A percentile compares a stretch with the other conserved stretches of the same genome.
These are phyloP conservation scores for Podarcis lilfordi DNA, from an alignment of 2,797 vertebrate genomes.

Conservation along the genomic window DNA sequence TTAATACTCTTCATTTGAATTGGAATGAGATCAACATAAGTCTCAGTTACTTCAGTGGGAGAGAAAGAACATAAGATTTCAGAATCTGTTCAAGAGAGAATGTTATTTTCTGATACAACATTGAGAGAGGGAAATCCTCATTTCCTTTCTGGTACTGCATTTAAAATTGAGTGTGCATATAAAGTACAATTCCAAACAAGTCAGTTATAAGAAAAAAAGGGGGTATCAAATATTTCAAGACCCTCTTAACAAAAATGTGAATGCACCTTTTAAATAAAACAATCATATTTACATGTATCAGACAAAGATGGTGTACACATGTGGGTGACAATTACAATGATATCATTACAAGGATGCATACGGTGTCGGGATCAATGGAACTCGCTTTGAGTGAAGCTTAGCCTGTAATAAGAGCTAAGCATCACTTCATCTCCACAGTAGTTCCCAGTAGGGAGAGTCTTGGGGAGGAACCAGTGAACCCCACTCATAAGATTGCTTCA, in stretches of 20 bases:
- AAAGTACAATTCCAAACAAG: conserved; percentile 36
- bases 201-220: conserved; percentile 54
- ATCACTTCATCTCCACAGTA: conserved; percentile 44
- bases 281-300: conserved; percentile 68
- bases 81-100: conserved; percentile 57
- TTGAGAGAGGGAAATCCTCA: conserved; percentile 36
- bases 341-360: conserved; percentile 55
- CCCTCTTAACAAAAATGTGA: conserved; percentile 43
- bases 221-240: conserved; percentile 59
- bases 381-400: neutral
- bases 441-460: conserved; percentile 35
- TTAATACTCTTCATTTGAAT: conserved; percentile 35
- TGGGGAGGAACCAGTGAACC: conserved; percentile 48
- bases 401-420: conserved; percentile 37
- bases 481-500: conserved; percentile 52
- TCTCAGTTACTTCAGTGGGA: conserved; percentile 8
- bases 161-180: conserved; percentile 31
- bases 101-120: conserved; percentile 37
- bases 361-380: conserved; percentile 42
- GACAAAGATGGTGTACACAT: conserved; percentile 49
- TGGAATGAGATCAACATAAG: conserved; percentile 33
- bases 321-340: conserved; percentile 36
- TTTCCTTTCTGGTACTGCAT: conserved; percentile 48
- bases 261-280: conserved; percentile 49
- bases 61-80: conserved; percentile 49